phyloP scores from a whole-genome alignment of 2,797 vertebrate species.

The Oreonectes daqikongensis region DNA sequence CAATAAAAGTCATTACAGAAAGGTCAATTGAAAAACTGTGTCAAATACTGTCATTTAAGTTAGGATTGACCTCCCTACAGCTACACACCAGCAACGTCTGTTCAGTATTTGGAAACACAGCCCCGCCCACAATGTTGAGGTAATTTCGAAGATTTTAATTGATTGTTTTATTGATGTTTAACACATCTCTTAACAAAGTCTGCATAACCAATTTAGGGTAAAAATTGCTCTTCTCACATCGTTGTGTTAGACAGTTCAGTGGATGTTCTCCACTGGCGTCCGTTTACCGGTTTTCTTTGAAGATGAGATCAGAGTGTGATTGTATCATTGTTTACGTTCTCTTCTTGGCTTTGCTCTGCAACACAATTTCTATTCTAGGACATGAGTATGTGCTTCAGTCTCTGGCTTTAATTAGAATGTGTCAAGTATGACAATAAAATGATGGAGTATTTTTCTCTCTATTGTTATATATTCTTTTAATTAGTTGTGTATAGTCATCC shows the following conservation, averaged over 20 bases:
- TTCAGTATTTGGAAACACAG: too few relatives aligned
- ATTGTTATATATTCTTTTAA: conserved; percentile 12
- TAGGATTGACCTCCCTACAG: too few relatives aligned
- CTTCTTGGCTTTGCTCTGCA: background rate
- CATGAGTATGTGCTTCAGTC: conserved; percentile 9
- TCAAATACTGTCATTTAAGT: too few relatives aligned
- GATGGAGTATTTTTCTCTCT: conserved; percentile 29
- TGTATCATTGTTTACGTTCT: conserved; percentile 5
- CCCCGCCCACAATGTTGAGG: too few relatives aligned
- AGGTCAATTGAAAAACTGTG: too few relatives aligned
- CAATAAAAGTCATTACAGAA: too few relatives aligned
- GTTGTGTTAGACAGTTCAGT: background rate
- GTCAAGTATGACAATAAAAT: conserved; percentile 41
- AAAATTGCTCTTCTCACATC: background rate
- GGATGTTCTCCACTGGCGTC: background rate
- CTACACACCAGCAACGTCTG: too few relatives aligned
- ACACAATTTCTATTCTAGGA: conserved; percentile 6
- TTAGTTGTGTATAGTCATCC: conserved; percentile 35
- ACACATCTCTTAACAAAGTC: too few relatives aligned
- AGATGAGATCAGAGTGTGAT: background rate
- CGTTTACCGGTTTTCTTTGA: conserved; percentile 30
- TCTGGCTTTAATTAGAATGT: conserved; percentile 40
- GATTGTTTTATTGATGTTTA: too few relatives aligned
- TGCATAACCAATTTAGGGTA: background rate
- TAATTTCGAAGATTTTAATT: too few relatives aligned